Conservation (phyloP, 2,888 invertebrate genomes). For the Cataglyphis albicans region DNA sequence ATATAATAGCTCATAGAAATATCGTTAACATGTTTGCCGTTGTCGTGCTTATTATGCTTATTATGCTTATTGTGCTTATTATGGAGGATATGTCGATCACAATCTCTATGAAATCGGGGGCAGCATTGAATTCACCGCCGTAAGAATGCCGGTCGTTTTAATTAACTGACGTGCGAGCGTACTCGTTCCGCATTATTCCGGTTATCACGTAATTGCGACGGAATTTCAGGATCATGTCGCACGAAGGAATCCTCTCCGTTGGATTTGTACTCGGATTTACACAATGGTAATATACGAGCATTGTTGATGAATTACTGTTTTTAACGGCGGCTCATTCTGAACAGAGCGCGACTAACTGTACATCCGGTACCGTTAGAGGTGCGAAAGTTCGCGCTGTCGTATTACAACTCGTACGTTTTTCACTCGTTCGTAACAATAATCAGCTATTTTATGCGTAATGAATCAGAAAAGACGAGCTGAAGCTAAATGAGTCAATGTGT, state of each 20-base stretch:
- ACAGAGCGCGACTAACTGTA: constrained; percentile 60
- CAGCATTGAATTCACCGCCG: neutral
- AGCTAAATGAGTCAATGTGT: neutral
- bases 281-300: constrained; percentile 37
- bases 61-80: neutral
- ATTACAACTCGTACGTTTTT: constrained; percentile 18
- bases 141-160: constrained; percentile 19
- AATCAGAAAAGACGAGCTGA: neutral
- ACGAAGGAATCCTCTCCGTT: constrained; percentile 16
- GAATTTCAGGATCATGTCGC: constrained; percentile 2
- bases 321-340: neutral
- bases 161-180: neutral
- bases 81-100: neutral
- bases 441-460: constrained; percentile 1
- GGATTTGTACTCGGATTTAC: neutral
- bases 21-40: neutral
- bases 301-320: constrained; percentile 36
- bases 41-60: neutral
- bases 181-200: constrained; percentile 13
- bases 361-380: constrained; percentile 60
- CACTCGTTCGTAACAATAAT: neutral
- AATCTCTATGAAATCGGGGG: constrained; percentile 21
- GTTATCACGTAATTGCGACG: constrained; percentile 51
- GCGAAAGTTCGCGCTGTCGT: constrained; percentile 52
- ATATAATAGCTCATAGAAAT: neutral